Conservation (phyloP, 1,140 invertebrate genomes). For the Drosophila novamexicana region DNA sequence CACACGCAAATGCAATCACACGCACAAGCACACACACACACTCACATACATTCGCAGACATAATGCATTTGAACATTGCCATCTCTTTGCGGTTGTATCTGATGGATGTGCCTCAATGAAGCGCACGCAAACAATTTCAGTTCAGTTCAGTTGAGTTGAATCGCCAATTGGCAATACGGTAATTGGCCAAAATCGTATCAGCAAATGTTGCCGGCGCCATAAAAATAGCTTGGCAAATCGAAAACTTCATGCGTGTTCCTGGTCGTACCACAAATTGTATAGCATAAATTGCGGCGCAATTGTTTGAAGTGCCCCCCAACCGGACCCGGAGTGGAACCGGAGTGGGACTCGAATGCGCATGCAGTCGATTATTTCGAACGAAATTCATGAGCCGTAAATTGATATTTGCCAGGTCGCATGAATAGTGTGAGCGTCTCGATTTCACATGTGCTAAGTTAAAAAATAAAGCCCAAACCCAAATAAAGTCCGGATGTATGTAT, state of each 20-base stretch:
- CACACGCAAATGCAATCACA: slow-evolving; percentile 12
- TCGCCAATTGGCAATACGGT: slow-evolving; percentile 40
- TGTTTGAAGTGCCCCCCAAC: slow-evolving; percentile 46
- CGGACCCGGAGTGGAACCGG: slow-evolving; percentile 3
- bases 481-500: too few species aligned
- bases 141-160: slow-evolving; percentile 49
- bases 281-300: slow-evolving; percentile 63
- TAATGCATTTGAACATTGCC: slow-evolving; percentile 65
- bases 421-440: neutral
- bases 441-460: neutral
- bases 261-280: slow-evolving; percentile 55
- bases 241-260: slow-evolving; percentile 48
- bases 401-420: slow-evolving; percentile 15
- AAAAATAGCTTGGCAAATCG: slow-evolving; percentile 65
- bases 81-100: slow-evolving; percentile 27
- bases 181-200: slow-evolving; percentile 48
- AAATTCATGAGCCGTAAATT: slow-evolving; percentile 68
- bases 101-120: slow-evolving; percentile 65
- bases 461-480: too few species aligned
- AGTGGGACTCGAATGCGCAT: slow-evolving; percentile 16
- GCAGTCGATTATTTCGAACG: slow-evolving; percentile 15
- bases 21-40: slow-evolving; percentile 2
- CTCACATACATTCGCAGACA: slow-evolving; percentile 30
- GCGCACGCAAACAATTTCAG: slow-evolving; percentile 60
- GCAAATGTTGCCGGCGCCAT: slow-evolving; percentile 20